Percentiles rank a stretch among this genome's conserved stretches.
phyloP scores from a whole-genome alignment of 1,140 invertebrate species.

The Colletes gigas region DNA sequence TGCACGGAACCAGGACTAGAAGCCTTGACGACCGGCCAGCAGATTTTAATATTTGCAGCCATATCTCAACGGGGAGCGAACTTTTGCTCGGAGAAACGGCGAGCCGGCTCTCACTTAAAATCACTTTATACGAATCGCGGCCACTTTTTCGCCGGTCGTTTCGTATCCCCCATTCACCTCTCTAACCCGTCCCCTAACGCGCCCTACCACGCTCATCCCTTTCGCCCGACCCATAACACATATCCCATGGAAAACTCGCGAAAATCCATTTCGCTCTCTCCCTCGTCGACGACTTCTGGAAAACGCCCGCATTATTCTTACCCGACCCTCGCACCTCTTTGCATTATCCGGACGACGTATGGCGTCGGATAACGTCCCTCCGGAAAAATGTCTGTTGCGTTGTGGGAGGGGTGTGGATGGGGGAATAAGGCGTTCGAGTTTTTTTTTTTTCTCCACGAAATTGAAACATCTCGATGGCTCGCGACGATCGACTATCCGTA shows the following conservation, averaged over 20 bases:
- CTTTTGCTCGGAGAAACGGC: slow-evolving; percentile 55
- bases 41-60: slow-evolving; percentile 76
- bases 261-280: slow-evolving; percentile 61
- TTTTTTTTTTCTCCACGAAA: slow-evolving; percentile 6
- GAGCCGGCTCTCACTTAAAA: slow-evolving; percentile 71
- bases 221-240: slow-evolving; percentile 49
- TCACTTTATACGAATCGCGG: slow-evolving; percentile 72
- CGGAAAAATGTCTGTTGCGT: slow-evolving; percentile 33
- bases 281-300: slow-evolving; percentile 59
- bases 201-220: neutral
- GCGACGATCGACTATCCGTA: neutral
- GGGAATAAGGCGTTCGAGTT: neutral
- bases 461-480: slow-evolving; percentile 12
- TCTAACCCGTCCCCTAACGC: neutral
- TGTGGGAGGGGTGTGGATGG: neutral
- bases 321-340: slow-evolving; percentile 57
- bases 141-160: slow-evolving; percentile 63
- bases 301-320: slow-evolving; percentile 67
- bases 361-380: slow-evolving; percentile 57
- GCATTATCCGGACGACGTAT: slow-evolving; percentile 64
- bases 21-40: slow-evolving; percentile 55
- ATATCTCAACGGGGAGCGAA: slow-evolving; percentile 70
- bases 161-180: slow-evolving; percentile 21
- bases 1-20: neutral
- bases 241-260: slow-evolving; percentile 61